Base-by-base conservation (phyloP, 2,888 invertebrate species). In the Sphaerophoria rueppellii region DNA sequence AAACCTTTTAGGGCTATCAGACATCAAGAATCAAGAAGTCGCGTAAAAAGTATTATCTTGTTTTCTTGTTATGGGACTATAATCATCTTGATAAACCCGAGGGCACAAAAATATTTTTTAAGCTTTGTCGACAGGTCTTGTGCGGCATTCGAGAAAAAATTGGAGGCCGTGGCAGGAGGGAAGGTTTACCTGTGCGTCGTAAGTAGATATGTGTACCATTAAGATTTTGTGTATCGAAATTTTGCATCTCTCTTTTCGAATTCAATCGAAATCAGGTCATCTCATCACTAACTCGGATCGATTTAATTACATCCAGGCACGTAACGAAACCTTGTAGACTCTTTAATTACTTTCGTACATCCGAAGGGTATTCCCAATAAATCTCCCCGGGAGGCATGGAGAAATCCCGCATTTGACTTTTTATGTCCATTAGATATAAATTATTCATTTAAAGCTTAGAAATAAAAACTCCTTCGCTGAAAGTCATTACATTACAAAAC, bases 41-140 rank as follows among this genome's bases (percentile, higher is more conserved):
- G 37, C 37, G 37, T 37, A 16, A 58, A 58, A 58, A 37, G 58
- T 58, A 58, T 58, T 58, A 58, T 58, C 37, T 58, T 58, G 37
- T 40, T 58, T 24, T 40, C 58, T 58, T 58, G 37, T 58, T 58
- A 40, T 58, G 37, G 11, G 37, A 24, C 24, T 2, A 24, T 24
- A 1, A 24, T 24, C 37, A 58, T 58, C 37, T 37, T 58, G 58
- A 58, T 58, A 40, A 11, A 11, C 58, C 40, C 37, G 37, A 58
- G 58, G 37, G 37, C 58, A 40, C 37, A 37, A 37, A 58, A 58
- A 58, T 58, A 58, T 37, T 14, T 58, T 58, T 16, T 58, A 40
- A 58, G 40, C 14, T 58, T 40, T 58, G 37, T 58, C 37, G 58
- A 24, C 24, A 24, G 24, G 2, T 2, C 14, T 40, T 40, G 37